Percentiles rank a stretch among this genome's conserved stretches.
phyloP scores from a whole-genome alignment of 2,888 invertebrate genomes.

The Liopterus haemorrhoidalis region DNA sequence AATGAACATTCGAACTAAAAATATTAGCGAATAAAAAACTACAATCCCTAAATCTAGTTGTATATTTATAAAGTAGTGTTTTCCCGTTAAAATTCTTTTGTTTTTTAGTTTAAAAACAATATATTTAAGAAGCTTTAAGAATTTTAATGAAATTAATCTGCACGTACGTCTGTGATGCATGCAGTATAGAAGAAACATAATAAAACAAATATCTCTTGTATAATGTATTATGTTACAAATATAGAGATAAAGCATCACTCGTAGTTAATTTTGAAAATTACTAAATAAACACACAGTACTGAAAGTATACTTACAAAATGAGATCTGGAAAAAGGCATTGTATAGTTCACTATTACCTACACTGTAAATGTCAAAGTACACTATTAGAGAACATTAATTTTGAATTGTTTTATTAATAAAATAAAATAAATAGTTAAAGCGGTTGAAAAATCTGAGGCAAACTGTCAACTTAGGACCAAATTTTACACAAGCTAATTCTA shows the following conservation, averaged over 20 bases:
- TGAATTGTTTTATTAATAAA: slow-evolving; percentile 15
- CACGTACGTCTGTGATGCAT: slow-evolving; percentile 17
- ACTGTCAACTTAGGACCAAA: slow-evolving; percentile 11
- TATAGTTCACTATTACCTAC: slow-evolving; percentile 24
- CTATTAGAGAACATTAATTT: slow-evolving; percentile 15
- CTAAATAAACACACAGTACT: slow-evolving; percentile 1
- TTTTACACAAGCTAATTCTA: slow-evolving; percentile 17
- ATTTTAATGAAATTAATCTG: too few relatives aligned
- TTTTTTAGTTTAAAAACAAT: neutral
- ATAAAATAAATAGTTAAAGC: slow-evolving; percentile 1
- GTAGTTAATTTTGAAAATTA: slow-evolving; percentile 9
- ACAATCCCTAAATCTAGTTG: too few relatives aligned
- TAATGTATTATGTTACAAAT: slow-evolving; percentile 9
- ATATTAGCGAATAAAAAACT: slow-evolving; percentile 16
- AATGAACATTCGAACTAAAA: slow-evolving; percentile 17
- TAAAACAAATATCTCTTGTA: slow-evolving; percentile 18
- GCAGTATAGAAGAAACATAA: slow-evolving; percentile 17
- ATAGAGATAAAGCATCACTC: slow-evolving; percentile 5
- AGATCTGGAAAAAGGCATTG: slow-evolving; percentile 34
- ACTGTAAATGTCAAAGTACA: slow-evolving; percentile 1
- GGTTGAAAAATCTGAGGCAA: slow-evolving; percentile 19
- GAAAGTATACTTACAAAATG: slow-evolving; percentile 33
- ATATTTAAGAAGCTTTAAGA: too few relatives aligned
- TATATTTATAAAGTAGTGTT: neutral
- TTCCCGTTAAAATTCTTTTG: neutral